Evolutionary conservation across 2,113 vertebrate species (phyloP).

Genomic region (Rattus rattus): DNA sequence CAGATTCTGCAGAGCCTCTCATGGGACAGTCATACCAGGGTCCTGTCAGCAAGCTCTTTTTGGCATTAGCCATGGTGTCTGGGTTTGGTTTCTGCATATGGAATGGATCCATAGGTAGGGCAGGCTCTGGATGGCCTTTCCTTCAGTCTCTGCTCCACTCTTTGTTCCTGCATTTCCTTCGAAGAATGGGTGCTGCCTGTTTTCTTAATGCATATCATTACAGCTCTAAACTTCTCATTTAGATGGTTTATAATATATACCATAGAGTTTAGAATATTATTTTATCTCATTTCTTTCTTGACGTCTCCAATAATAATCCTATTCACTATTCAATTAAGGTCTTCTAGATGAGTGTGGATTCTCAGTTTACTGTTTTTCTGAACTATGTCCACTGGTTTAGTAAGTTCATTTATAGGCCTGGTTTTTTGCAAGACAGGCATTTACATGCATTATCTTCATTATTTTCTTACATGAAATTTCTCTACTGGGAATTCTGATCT

Average conservation of each 20-base stretch:
- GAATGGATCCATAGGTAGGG: no score
- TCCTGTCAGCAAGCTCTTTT: no score
- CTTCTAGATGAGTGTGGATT: neutral
- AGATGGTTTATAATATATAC: neutral
- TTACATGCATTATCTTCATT: neutral
- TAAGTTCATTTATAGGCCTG: neutral
- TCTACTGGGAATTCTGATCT: neutral
- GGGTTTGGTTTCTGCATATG: no score
- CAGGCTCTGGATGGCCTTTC: no score
- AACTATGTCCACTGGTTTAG: no score
- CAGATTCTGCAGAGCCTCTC: no score
- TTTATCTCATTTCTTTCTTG: neutral
- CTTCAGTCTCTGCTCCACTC: no score
- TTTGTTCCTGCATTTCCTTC: no score
- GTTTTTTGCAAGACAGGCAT: neutral
- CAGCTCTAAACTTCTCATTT: neutral
- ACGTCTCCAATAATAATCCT: neutral
- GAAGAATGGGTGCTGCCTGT: neutral
- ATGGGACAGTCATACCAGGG: no score
- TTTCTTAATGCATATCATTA: neutral
- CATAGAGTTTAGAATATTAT: neutral
- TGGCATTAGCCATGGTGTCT: no score
- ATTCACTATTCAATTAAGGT: neutral
- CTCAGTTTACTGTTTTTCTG: neutral
- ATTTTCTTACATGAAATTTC: neutral